phyloP scores from a whole-genome alignment of 1,140 invertebrate genomes.

The Helicoverpa zea region DNA sequence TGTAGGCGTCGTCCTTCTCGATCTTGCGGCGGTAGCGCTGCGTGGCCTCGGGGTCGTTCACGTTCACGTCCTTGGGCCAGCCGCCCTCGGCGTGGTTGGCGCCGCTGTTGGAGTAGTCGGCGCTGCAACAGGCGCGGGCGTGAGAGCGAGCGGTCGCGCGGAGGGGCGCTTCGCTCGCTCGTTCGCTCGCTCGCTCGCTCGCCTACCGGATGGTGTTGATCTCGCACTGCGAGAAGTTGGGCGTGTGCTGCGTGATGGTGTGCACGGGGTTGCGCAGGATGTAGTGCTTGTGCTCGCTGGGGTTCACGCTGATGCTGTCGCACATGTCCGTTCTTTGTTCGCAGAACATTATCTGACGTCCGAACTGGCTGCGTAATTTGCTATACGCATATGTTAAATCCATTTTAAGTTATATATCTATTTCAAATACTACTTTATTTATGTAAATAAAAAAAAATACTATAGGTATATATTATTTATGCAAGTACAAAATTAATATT shows the following conservation, averaged over 20 bases:
- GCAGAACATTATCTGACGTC: constrained; percentile 90
- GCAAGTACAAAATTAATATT: too few relatives aligned
- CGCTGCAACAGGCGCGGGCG: constrained; percentile 79
- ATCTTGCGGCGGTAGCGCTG: constrained; percentile 96
- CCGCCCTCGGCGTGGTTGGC: constrained; percentile 97
- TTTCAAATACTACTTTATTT: not conserved
- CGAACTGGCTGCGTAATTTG: constrained; percentile 90
- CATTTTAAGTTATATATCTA: constrained; percentile 73
- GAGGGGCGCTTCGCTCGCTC: not conserved
- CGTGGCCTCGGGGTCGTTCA: constrained; percentile 95
- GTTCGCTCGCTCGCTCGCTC: not conserved
- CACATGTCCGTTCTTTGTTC: constrained; percentile 92
- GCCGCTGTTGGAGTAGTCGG: constrained; percentile 92
- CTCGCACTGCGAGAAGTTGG: constrained; percentile 88
- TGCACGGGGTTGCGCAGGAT: constrained; percentile 91
- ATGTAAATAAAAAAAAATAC: not conserved
- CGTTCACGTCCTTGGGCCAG: constrained; percentile 98
- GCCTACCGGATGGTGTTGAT: constrained; percentile 86
- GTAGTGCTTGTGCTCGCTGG: constrained; percentile 89
- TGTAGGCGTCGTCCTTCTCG: constrained; percentile 97
- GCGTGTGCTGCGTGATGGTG: constrained; percentile 88
- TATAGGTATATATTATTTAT: too few relatives aligned
- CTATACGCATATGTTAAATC: constrained; percentile 88
- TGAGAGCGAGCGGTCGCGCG: not conserved
- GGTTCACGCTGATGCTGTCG: constrained; percentile 91